Evolutionary conservation across 2,113 vertebrate genomes (phyloP), one percentile per base, ranked within the genome.

Genomic region (Albula goreensis): DNA sequence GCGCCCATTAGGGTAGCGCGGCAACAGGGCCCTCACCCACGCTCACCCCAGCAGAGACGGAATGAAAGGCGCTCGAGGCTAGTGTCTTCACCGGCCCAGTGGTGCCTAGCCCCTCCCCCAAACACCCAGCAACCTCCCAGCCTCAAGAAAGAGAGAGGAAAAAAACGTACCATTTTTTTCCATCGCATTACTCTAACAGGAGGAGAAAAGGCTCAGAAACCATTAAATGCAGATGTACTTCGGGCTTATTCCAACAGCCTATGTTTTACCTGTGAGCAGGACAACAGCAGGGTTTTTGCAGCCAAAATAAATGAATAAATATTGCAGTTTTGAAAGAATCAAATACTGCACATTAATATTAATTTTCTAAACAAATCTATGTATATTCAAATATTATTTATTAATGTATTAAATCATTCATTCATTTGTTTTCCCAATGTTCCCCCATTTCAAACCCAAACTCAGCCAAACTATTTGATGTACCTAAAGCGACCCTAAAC

Each of bases 11-110:
- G 49, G 82, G 53, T 50, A 25, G 53, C 48, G 8, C 79, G 79
- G 83, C 70, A 88, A 87, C 84, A 85, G 82, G 84, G 50, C 22
- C 7, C 83, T 78, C 81, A 52, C 50, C 86, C 56, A 78, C 4
- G 17, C 63, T 11, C n/a, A 19, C 22, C 60, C 60, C 17, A 19
- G 17, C 3, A 66, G 60, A 66, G 15, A 66, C 31, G 31, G 31
- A 56, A 56, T 9, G 7, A 31, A 74, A 31, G n/a, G 22, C n/a
- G 2, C 5, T 25, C 31, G n/a, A 31, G 70, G 22, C 70, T 74
- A 31, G 70, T 25, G n/a, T 74, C 70, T 10, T 31, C 70, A 25
- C n/a, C 70, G 31, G 70, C 70, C 25, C 9, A 22, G n/a, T 31
- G 8, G 31, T 9, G 53, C 53, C 53, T 41, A 41, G 31, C 31